phyloP scores from a whole-genome alignment of 2,888 invertebrate species.

The Polyploca ridens region DNA sequence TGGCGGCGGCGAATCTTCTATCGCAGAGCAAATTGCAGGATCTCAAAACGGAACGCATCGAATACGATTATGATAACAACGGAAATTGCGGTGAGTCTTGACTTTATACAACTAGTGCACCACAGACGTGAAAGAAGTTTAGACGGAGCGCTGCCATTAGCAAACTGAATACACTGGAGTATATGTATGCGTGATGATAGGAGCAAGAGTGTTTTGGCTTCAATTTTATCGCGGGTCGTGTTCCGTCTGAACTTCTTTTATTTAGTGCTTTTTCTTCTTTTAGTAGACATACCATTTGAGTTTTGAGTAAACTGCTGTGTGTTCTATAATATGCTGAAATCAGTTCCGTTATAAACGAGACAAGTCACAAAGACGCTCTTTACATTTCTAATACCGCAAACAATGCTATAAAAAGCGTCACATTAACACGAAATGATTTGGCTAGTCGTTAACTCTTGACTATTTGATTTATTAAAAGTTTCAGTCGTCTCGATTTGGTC shows the following conservation, averaged over 20 bases:
- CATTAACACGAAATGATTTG: background rate
- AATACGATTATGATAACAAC: slow-evolving; percentile 70
- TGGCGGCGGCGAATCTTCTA: slow-evolving; percentile 78
- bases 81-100: slow-evolving; percentile 68
- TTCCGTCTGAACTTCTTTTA: too few species aligned
- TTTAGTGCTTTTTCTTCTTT: background rate
- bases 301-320: background rate
- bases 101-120: background rate
- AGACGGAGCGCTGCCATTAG: too few species aligned
- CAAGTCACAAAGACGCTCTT: background rate
- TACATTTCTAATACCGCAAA: background rate
- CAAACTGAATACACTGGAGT: too few species aligned
- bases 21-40: slow-evolving; percentile 77
- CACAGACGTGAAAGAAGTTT: too few species aligned
- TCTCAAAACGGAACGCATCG: slow-evolving; percentile 65
- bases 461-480: background rate
- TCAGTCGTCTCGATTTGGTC: background rate
- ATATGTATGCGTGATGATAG: too few species aligned
- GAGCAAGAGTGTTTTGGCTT: too few species aligned
- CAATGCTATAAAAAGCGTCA: background rate
- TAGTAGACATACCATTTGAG: background rate
- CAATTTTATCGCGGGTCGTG: too few species aligned
- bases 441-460: background rate
- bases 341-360: background rate
- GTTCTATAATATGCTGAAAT: background rate